Conservation (phyloP, 2,888 invertebrate species). For the Caradrina kadenii region DNA sequence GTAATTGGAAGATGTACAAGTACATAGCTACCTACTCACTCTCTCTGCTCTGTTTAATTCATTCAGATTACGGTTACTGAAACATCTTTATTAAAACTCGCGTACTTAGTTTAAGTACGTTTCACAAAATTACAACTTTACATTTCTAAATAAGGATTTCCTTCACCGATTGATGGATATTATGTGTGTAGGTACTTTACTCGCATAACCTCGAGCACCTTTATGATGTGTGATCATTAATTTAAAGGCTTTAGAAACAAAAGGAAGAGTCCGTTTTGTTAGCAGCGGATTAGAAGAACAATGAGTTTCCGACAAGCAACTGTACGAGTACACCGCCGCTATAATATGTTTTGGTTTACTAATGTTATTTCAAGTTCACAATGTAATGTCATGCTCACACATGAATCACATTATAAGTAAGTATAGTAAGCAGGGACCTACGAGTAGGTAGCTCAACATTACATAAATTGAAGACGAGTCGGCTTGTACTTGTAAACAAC, state of each 20-base stretch:
- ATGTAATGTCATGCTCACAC: not conserved
- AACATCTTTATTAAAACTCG: not conserved
- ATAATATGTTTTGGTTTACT: slow-evolving; percentile 27
- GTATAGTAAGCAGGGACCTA: not conserved
- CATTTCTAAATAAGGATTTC: slow-evolving; percentile 41
- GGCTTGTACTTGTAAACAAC: too few species aligned
- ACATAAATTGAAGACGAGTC: too few species aligned
- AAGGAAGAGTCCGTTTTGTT: slow-evolving; percentile 61
- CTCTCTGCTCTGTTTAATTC: slow-evolving; percentile 33
- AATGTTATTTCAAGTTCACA: slow-evolving; percentile 40
- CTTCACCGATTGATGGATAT: slow-evolving; percentile 28
- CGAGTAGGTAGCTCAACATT: too few species aligned
- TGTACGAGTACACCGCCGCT: not conserved
- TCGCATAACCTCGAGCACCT: slow-evolving; percentile 54
- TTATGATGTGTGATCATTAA: slow-evolving; percentile 29
- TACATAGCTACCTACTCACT: not conserved
- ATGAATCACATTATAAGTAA: not conserved
- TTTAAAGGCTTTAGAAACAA: slow-evolving; percentile 55
- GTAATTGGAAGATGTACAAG: slow-evolving; percentile 21
- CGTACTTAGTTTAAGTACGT: not conserved
- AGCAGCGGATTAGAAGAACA: slow-evolving; percentile 65
- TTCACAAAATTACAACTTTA: not conserved
- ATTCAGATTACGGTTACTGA: slow-evolving; percentile 1
- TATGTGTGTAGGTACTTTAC: slow-evolving; percentile 24
- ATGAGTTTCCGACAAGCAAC: slow-evolving; percentile 65